A percentile compares a stretch with the other conserved stretches of the same genome.
Evolutionary conservation across 2,113 vertebrate species (phyloP).

Genomic region (Rhineura floridana): DNA sequence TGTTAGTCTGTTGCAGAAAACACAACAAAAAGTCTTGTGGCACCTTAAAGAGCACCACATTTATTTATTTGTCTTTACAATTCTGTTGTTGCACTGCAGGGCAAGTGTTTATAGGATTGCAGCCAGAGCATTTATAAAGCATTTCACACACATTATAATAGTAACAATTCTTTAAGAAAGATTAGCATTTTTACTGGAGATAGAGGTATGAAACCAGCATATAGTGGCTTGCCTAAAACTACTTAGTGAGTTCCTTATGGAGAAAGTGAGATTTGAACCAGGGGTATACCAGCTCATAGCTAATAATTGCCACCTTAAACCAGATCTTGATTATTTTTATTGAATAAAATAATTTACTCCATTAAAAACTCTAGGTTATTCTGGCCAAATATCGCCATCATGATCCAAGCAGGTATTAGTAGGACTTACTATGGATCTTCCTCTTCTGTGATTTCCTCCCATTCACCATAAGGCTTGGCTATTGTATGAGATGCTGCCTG

Average conservation of each 20-base stretch:
- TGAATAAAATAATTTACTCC: neutral
- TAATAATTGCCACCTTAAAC: neutral
- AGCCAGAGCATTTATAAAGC: too few relatives aligned
- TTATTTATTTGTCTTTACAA: too few relatives aligned
- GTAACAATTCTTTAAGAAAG: neutral
- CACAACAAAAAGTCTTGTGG: too few relatives aligned
- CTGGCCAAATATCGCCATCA: neutral
- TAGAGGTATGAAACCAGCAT: neutral
- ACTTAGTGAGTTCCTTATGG: neutral
- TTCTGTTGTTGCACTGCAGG: too few relatives aligned
- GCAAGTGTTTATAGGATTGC: too few relatives aligned
- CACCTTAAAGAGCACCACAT: too few relatives aligned
- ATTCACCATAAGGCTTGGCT: constrained; percentile 84
- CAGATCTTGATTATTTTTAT: neutral
- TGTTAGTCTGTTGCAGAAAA: too few relatives aligned
- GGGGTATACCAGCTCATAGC: neutral
- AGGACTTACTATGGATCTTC: constrained; percentile 83
- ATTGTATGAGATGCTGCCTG: constrained; percentile 60
- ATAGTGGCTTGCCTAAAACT: too few relatives aligned
- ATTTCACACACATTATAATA: too few relatives aligned
- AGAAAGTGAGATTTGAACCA: neutral
- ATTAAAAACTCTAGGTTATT: neutral
- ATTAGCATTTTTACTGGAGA: neutral
- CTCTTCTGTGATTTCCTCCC: constrained; percentile 83
- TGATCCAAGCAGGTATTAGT: neutral